These are phyloP conservation scores for Anthoscopus minutus DNA, from an alignment of 2,113 vertebrate genomes.

Conservation along the genomic window DNA sequence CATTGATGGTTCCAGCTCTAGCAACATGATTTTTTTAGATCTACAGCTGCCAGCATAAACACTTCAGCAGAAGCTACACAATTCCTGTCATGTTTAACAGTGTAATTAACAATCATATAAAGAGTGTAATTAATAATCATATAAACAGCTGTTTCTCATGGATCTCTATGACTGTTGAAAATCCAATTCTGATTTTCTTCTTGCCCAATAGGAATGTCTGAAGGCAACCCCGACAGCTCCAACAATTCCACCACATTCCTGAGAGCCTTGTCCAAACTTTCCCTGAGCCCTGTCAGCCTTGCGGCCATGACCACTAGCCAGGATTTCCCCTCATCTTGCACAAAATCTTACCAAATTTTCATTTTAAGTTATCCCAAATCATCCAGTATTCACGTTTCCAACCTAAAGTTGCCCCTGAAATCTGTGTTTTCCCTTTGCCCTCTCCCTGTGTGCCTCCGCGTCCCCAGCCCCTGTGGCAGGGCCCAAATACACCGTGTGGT, in stretches of 20 bases:
- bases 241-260: not conserved
- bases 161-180: not conserved
- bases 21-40: not conserved
- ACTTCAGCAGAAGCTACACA: not conserved
- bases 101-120: not conserved
- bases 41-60: not conserved
- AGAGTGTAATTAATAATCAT: not conserved
- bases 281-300: too few species aligned
- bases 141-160: not conserved
- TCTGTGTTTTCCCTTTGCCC: rapidly evolving
- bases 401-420: rapidly evolving
- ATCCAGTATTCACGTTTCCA: rapidly evolving
- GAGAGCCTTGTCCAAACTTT: not conserved
- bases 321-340: not conserved
- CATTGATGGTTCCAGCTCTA: not conserved
- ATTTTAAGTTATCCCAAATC: not conserved
- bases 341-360: not conserved
- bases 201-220: rapidly evolving
- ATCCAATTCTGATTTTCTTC: not conserved
- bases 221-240: not conserved
- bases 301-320: rapidly evolving
- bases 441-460: rapidly evolving
- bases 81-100: not conserved
- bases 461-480: not conserved
- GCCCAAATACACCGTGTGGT: rapidly evolving